Base-by-base conservation (phyloP, 2,113 vertebrate genomes). In the Pelecanoides urinatrix region DNA sequence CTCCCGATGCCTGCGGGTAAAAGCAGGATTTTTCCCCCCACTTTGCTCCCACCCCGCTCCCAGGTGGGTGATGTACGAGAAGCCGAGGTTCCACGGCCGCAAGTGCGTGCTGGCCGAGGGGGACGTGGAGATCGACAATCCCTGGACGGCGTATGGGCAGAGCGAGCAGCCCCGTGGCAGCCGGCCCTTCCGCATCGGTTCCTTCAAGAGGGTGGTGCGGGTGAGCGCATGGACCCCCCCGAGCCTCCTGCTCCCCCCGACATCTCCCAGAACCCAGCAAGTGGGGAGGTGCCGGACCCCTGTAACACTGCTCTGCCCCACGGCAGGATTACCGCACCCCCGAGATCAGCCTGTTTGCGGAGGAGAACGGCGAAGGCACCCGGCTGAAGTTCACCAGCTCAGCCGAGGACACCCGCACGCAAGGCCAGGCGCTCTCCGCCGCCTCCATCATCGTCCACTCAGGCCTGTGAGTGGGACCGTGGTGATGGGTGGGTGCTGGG, bases 11-110 rank as follows among this genome's bases (percentile, higher is more conserved):
- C 45, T 19, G 67, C 1, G 30, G 71, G 2, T 49, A 5, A 22
- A 73, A 62, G 36, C 58, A 7, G 40, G 2, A 6, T 40, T 29
- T 23, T 23, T 1, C 4, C 44, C 74, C 49, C 7, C 5, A n/a
- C 21, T 36, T 18, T 12, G 16, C 38, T 52, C 62, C 47, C 44
- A 0, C 44, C 17, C 87, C 17, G 8, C 88, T 85, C 7, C 21
- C 92, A 99, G 99, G 63, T 99, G 99, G 99, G 97, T 99, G 83
- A 97, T 99, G n/a, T 99, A 99, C 2, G 99, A 99, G 97, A 98
- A 99, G 88, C 99, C 99, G 0, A 96, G 98, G 89, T 99, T 99
- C 42, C 99, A 97, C 27, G 99, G 99, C 61, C 98, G 96, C 96
- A 99, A 99, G 96, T 94, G 99, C 8, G 98, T 99, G 58, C 95